Conservation (phyloP, 1,140 invertebrate species). For the Lepidurus couesii region DNA sequence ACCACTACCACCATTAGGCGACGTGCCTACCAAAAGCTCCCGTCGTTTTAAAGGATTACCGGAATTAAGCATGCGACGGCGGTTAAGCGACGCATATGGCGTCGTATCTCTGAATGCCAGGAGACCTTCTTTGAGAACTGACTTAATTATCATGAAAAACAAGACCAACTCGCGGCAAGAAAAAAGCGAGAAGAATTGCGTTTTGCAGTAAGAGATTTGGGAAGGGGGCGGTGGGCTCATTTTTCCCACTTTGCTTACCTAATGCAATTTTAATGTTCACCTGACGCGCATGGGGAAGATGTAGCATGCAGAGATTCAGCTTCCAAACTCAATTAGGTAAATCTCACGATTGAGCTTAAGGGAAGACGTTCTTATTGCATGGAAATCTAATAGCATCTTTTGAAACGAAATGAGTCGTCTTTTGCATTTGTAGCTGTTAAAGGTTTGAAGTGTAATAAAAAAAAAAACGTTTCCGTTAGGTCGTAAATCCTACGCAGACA, state of each 20-base stretch:
- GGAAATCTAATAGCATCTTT: no score
- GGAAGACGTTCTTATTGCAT: no score
- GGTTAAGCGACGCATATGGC: conserved; percentile 74
- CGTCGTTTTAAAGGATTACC: conserved; percentile 30
- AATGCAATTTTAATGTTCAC: not conserved
- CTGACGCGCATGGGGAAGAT: not conserved
- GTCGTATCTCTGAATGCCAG: conserved; percentile 76
- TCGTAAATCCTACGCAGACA: no score
- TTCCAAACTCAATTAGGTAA: no score
- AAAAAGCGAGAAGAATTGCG: conserved; percentile 2
- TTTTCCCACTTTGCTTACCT: not conserved
- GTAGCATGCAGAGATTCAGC: not conserved
- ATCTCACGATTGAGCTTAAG: no score
- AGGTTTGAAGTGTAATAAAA: no score
- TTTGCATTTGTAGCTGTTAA: no score
- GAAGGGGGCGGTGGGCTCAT: not conserved
- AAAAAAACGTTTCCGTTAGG: no score
- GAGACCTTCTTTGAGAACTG: conserved; percentile 73
- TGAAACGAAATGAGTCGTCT: no score
- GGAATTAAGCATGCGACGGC: conserved; percentile 63
- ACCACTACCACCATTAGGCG: not conserved
- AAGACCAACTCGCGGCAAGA: conserved; percentile 16
- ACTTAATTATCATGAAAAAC: conserved; percentile 48
- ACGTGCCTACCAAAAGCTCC: conserved; percentile 44
- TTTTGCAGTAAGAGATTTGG: not conserved